Base-by-base conservation (phyloP, 2,888 invertebrate species). In the Drosophila trichaetosa region DNA sequence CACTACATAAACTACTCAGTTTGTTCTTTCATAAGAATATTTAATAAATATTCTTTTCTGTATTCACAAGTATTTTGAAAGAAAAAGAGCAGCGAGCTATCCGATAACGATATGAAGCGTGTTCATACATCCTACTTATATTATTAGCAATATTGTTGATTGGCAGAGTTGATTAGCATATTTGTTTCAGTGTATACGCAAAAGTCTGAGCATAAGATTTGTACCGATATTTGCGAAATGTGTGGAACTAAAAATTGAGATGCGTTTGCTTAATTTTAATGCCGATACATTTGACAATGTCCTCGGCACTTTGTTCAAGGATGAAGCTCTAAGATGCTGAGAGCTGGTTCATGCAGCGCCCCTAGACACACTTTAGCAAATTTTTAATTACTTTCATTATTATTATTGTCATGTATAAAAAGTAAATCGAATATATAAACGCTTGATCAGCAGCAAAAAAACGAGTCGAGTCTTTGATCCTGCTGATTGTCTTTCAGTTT, bases 1-100 rank as follows among this genome's bases (percentile, higher is more conserved):
- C 76, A 78, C 73, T 57, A 59, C 53, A 67, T 76, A 67, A 76
- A 73, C 48, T 66, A 29, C 18, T 53, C 42, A 53, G 58, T 66
- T 67, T 58, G 58, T 58, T 27, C 21, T 21, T 31, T 18, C 48
- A 4, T 7, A 13, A 16, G 18, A 56, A 24, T 63, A 36, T 63
- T 49, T 46, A 31, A 54, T n/a, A 53, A 33, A 62, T n/a, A 13
- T 42, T 13, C 18, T 29, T n/a, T 16, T 3, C n/a, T n/a, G 7
- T 48, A 34, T n/a, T 18, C 13, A 21, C 46, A 27, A 18, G 18
- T 51, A 7, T 42, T 24, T 16, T 21, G 4, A 29, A 18, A 7
- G 11, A 31, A 29, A n/a, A 31, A 11, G 29, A 29, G 11, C 3
- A 51, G 8, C 24, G 16, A 49, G 2, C 18, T 29, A 7, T 13